Conservation (phyloP, 2,113 vertebrate species). For the human region GRCh38 chr11:135074001-135074500, state of each 20-base stretch:
- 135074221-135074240: neutral
- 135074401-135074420: no score
- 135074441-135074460: no score
- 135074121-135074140: neutral
- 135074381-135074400: no score
- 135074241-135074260: neutral
- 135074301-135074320: no score
- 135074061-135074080: neutral
- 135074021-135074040: neutral
- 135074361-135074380: no score
- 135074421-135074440: no score
- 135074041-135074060: neutral
- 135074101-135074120: neutral
- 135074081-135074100: neutral
- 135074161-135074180: accelerated
- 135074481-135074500: no score
- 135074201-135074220: neutral
- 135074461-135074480: no score
- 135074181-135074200: neutral
- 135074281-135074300: neutral
- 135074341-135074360: no score
- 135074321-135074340: no score
- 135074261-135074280: neutral
- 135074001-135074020: neutral
- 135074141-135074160: neutral